A percentile compares a stretch with the other conserved stretches of the same genome.
phyloP scores from a whole-genome alignment of 2,113 vertebrate species.

The Oreocharis arfaki region DNA sequence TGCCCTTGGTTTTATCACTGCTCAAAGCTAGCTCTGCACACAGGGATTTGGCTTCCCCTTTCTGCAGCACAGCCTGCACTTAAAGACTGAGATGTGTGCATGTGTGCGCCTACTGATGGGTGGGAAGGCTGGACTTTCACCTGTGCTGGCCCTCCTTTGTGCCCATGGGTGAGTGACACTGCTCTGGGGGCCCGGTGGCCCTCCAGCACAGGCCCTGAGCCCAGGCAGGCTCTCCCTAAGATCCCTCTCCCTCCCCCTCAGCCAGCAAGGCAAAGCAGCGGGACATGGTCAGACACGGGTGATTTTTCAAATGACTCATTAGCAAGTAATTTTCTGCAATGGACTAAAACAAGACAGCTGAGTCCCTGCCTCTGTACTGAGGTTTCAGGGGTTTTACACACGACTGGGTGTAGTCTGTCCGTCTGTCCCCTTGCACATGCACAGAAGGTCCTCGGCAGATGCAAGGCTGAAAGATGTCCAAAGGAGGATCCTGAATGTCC shows the following conservation, averaged over 20 bases:
- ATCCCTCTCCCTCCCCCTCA: background rate
- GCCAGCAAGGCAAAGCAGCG: background rate
- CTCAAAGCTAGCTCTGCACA: background rate
- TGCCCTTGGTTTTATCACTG: background rate
- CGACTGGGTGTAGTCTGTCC: background rate
- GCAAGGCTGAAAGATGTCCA: background rate
- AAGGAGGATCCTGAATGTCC: background rate
- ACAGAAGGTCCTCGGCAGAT: accelerated
- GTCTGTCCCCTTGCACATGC: accelerated
- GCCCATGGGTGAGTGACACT: background rate
- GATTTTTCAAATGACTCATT: background rate
- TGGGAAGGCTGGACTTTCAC: background rate
- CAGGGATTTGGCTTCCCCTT: background rate
- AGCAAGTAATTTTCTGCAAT: background rate
- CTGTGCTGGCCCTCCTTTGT: background rate
- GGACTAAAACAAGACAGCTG: background rate
- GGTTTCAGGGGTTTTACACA: background rate
- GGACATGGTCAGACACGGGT: background rate
- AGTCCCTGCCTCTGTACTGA: background rate
- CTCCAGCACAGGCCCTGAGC: background rate
- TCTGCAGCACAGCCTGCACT: background rate
- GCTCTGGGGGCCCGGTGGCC: background rate
- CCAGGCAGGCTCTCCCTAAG: background rate
- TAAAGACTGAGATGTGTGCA: background rate
- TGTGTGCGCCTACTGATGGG: background rate